Conservation (phyloP, 2,113 vertebrate genomes). For the Dasypus novemcinctus region DNA sequence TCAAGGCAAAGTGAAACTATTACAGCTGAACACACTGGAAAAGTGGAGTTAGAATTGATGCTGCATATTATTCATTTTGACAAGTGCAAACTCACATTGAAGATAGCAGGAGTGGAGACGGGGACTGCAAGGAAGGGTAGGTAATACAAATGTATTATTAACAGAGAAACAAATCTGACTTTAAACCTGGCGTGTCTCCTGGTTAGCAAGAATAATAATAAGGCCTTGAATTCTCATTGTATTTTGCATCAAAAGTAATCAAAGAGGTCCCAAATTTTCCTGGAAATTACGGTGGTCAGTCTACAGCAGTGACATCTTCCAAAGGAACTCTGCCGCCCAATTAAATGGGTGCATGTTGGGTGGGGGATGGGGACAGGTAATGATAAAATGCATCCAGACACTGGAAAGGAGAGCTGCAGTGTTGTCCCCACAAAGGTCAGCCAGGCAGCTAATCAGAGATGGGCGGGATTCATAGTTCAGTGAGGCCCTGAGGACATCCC, state of each 20-base stretch:
- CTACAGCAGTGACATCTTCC: neutral
- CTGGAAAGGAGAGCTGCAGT: neutral
- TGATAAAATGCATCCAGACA: neutral
- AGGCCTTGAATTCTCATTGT: conserved; percentile 71
- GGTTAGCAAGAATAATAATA: conserved; percentile 78
- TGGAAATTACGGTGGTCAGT: neutral
- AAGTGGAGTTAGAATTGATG: conserved; percentile 86
- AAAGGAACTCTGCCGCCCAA: conserved; percentile 24
- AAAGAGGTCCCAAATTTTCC: conserved; percentile 39
- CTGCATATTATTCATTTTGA: conserved; percentile 87
- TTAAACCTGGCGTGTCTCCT: conserved; percentile 69
- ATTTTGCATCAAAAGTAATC: conserved; percentile 63
- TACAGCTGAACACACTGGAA: conserved; percentile 82
- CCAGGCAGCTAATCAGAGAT: neutral
- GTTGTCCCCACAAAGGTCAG: neutral
- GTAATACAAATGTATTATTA: conserved; percentile 85
- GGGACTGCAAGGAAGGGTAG: conserved; percentile 78
- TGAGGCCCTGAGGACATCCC: neutral
- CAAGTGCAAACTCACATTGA: conserved; percentile 86
- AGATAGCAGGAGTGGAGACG: conserved; percentile 82
- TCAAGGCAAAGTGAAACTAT: conserved; percentile 85
- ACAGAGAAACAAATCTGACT: conserved; percentile 81
- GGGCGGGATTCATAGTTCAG: neutral
- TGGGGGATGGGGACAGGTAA: neutral
- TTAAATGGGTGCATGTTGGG: neutral